A percentile compares a stretch with the other conserved stretches of the same genome.
phyloP scores from a whole-genome alignment of 2,113 vertebrate genomes.

The Taxidea taxus region DNA sequence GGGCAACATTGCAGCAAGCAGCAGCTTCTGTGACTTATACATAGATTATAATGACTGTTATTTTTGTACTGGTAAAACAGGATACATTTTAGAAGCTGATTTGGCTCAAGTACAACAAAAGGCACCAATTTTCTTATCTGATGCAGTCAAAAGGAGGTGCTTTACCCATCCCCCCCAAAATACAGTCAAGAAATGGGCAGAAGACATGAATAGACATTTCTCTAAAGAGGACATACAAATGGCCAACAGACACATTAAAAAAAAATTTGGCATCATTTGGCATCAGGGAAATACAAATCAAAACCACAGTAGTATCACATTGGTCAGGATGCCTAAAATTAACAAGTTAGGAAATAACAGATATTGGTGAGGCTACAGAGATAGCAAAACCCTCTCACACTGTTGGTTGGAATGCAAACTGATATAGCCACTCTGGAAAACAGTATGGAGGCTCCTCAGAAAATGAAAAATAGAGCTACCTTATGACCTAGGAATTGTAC shows the following conservation, averaged over 20 bases:
- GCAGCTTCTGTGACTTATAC: not conserved
- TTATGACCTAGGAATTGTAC: not conserved
- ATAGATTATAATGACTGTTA: not conserved
- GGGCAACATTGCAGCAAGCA: not conserved
- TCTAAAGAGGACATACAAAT: not conserved
- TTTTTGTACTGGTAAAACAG: not conserved
- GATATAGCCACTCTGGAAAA: not conserved
- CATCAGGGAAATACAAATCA: not conserved
- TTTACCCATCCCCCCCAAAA: not conserved
- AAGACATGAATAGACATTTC: not conserved
- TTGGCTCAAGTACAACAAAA: not conserved
- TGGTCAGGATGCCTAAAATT: not conserved
- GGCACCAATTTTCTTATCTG: not conserved
- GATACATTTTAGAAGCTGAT: not conserved
- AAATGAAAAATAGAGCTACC: not conserved
- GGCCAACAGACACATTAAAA: not conserved
- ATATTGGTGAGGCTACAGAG: not conserved
- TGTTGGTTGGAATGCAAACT: not conserved
- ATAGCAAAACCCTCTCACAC: not conserved
- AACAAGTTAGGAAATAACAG: not conserved
- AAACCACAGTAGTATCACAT: too few species aligned
- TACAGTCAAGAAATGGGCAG: not conserved
- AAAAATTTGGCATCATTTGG: not conserved
- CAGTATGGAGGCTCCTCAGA: not conserved
- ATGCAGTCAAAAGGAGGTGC: not conserved